Evolutionary conservation across 1,140 invertebrate species (phyloP).

Genomic region (Heterodera schachtii): DNA sequence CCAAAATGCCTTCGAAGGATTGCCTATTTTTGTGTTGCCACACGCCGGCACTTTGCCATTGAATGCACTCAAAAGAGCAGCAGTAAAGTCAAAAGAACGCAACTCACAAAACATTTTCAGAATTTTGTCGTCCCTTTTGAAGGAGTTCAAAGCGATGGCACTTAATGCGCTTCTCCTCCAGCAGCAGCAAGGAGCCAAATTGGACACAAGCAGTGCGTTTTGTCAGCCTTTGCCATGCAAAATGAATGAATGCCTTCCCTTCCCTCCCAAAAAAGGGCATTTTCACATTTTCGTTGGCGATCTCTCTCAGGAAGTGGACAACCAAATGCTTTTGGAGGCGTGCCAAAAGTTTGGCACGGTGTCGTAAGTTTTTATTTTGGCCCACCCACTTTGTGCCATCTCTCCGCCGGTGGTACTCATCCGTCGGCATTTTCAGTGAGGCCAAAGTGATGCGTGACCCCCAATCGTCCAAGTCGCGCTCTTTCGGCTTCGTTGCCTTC

Average conservation of each 20-base stretch:
- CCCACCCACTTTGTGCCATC: no score
- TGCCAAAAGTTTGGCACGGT: slow-evolving; percentile 97
- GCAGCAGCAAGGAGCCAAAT: slow-evolving; percentile 31
- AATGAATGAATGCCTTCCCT: slow-evolving; percentile 26
- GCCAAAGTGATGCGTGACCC: slow-evolving; percentile 76
- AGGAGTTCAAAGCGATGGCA: slow-evolving; percentile 42
- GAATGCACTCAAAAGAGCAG: slow-evolving; percentile 37
- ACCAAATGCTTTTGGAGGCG: slow-evolving; percentile 88
- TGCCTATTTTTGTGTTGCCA: slow-evolving; percentile 40
- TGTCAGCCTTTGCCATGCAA: slow-evolving; percentile 16
- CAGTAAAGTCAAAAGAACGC: slow-evolving; percentile 14
- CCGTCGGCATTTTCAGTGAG: slow-evolving; percentile 40
- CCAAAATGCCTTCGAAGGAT: slow-evolving; percentile 27
- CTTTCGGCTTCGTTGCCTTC: slow-evolving; percentile 99
- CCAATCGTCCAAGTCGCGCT: slow-evolving; percentile 96
- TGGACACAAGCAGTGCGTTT: slow-evolving; percentile 49
- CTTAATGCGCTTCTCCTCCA: slow-evolving; percentile 22
- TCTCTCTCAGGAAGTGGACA: slow-evolving; percentile 95
- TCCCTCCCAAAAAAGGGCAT: slow-evolving; percentile 71
- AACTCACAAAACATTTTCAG: not conserved
- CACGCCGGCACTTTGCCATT: slow-evolving; percentile 38
- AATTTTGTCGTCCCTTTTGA: slow-evolving; percentile 11
- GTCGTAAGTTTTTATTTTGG: slow-evolving; percentile 71
- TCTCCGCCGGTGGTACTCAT: slow-evolving; percentile 11
- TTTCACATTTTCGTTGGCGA: slow-evolving; percentile 99